Evolutionary conservation across 2,888 invertebrate genomes (phyloP).

Genomic region (Lobophora halterata): DNA sequence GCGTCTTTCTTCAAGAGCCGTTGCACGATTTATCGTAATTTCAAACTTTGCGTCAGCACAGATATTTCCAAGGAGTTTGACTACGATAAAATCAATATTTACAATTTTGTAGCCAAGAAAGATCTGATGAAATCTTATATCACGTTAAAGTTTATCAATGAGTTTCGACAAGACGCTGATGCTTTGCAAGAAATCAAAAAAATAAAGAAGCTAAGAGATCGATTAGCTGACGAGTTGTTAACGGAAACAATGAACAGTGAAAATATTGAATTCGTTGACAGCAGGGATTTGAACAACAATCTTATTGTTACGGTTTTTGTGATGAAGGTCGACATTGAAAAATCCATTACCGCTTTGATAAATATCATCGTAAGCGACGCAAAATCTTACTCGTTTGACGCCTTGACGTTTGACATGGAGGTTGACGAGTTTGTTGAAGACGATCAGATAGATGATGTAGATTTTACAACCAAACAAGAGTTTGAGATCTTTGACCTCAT

Average conservation of each 20-base stretch:
- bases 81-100: conserved; percentile 36
- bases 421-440: conserved; percentile 32
- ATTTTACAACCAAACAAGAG: too few species aligned
- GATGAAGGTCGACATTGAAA: conserved; percentile 39
- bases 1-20: conserved; percentile 35
- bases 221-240: conserved; percentile 34
- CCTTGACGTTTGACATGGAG: conserved; percentile 39
- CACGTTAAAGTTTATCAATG: conserved; percentile 40
- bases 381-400: conserved; percentile 46
- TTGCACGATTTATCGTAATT: conserved; percentile 38
- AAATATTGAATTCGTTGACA: conserved; percentile 19
- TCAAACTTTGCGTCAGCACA: conserved; percentile 30
- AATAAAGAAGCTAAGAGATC: conserved; percentile 35
- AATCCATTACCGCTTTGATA: conserved; percentile 43
- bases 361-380: conserved; percentile 45
- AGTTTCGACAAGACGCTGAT: conserved; percentile 23
- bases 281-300: conserved; percentile 36
- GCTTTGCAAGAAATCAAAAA: conserved; percentile 41
- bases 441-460: too few species aligned
- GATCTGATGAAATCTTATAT: conserved; percentile 43
- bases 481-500: too few species aligned
- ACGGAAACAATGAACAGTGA: neutral
- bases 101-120: conserved; percentile 38
- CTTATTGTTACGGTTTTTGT: conserved; percentile 19
- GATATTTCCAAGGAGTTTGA: conserved; percentile 43